Evolutionary conservation across 2,797 vertebrate genomes (phyloP).

Genomic region (Macropus fuliginosus): DNA sequence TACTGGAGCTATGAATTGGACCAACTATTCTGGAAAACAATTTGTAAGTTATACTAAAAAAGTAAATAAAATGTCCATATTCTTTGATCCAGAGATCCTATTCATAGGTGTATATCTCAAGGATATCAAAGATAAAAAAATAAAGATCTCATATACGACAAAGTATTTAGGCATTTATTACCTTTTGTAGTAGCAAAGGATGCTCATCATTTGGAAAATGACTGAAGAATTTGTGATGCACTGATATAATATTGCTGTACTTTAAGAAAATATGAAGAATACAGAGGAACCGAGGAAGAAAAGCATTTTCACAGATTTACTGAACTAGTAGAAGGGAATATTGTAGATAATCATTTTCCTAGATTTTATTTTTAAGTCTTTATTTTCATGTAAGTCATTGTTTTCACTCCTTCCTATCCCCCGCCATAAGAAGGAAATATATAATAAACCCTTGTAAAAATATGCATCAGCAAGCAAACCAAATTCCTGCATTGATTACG

Average conservation of each 20-base stretch:
- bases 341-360: background rate
- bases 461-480: background rate
- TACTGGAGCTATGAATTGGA: background rate
- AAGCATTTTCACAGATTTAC: background rate
- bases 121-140: background rate
- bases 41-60: background rate
- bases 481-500: background rate
- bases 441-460: background rate
- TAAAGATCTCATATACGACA: background rate
- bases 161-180: background rate
- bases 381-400: background rate
- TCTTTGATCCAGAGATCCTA: background rate
- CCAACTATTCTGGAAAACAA: background rate
- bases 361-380: background rate
- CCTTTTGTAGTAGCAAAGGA: background rate
- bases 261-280: background rate
- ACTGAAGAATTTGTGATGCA: background rate
- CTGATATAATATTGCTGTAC: background rate
- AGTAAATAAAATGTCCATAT: background rate
- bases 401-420: background rate
- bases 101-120: background rate
- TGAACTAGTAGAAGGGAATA: background rate
- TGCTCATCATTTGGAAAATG: background rate
- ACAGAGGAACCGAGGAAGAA: background rate
- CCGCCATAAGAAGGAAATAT: background rate